These are phyloP conservation scores for Liodrosophila aerea DNA, from an alignment of 2,888 invertebrate species.

Conservation along the genomic window DNA sequence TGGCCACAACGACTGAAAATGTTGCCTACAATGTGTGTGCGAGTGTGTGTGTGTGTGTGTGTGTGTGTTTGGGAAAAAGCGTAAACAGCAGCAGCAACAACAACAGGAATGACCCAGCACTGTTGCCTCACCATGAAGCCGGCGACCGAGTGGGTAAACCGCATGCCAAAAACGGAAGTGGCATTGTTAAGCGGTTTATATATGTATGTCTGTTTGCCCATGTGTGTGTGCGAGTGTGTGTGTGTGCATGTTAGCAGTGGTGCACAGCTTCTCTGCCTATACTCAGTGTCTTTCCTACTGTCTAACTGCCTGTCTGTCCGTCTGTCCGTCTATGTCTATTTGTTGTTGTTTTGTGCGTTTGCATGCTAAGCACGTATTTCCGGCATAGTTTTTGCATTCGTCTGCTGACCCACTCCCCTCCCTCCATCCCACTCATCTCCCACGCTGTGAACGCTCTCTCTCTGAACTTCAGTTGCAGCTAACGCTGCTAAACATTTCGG, in stretches of 20 bases:
- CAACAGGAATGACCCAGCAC: constrained; percentile 45
- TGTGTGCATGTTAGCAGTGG: constrained; percentile 15
- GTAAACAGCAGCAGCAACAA: constrained; percentile 54
- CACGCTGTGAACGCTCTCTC: neutral
- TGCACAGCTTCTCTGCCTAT: constrained; percentile 34
- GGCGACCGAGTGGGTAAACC: constrained; percentile 63
- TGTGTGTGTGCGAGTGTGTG: constrained; percentile 19
- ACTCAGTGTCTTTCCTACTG: neutral
- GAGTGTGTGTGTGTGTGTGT: constrained; percentile 1
- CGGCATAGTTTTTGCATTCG: constrained; percentile 71
- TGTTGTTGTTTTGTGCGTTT: constrained; percentile 54
- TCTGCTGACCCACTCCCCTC: neutral
- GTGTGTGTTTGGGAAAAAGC: constrained; percentile 33
- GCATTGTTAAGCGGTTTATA: constrained; percentile 78
- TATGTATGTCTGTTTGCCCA: constrained; percentile 29
- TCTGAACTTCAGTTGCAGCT: constrained; percentile 40
- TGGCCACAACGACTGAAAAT: constrained; percentile 46
- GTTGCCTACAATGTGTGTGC: constrained; percentile 28
- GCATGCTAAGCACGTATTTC: constrained; percentile 71
- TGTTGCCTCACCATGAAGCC: constrained; percentile 61
- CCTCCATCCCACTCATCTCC: neutral
- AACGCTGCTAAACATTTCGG: constrained; percentile 38
- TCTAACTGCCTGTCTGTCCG: neutral
- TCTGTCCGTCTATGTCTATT: constrained; percentile 5
- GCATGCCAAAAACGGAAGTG: constrained; percentile 77